Evolutionary conservation across 2,113 vertebrate species (phyloP).

Genomic region (Petaurus breviceps): DNA sequence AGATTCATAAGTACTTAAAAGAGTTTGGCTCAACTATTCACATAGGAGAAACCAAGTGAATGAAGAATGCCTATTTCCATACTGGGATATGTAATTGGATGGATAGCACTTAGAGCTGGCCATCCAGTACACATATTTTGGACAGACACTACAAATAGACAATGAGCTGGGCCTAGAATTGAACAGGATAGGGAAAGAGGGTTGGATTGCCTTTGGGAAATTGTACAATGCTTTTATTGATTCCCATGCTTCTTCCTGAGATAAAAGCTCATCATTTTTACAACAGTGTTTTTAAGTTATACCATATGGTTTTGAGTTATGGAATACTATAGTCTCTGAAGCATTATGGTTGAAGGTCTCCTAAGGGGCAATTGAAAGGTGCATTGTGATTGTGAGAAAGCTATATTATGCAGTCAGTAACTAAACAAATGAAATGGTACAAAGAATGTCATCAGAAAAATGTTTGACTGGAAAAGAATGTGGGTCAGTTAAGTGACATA

Average conservation of each 20-base stretch:
- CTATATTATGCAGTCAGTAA: neutral
- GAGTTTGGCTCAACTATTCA: neutral
- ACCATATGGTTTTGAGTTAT: neutral
- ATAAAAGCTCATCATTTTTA: neutral
- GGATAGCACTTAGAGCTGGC: neutral
- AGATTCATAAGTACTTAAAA: neutral
- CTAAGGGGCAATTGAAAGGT: neutral
- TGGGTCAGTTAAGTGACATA: neutral
- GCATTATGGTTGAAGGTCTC: neutral
- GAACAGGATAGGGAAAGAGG: neutral
- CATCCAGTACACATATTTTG: neutral
- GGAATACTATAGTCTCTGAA: neutral
- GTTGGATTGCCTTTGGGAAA: neutral
- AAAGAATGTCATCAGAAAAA: neutral
- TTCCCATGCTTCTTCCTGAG: neutral
- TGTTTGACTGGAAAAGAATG: neutral
- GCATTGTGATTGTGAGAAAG: neutral
- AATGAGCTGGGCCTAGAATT: neutral
- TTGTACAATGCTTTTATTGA: neutral
- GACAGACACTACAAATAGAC: neutral
- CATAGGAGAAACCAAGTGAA: neutral
- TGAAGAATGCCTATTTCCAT: neutral
- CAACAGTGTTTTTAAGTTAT: neutral
- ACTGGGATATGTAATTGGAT: neutral
- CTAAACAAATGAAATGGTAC: neutral